Evolutionary conservation across 1,140 invertebrate species (phyloP).

Genomic region (Antheraea mylitta): DNA sequence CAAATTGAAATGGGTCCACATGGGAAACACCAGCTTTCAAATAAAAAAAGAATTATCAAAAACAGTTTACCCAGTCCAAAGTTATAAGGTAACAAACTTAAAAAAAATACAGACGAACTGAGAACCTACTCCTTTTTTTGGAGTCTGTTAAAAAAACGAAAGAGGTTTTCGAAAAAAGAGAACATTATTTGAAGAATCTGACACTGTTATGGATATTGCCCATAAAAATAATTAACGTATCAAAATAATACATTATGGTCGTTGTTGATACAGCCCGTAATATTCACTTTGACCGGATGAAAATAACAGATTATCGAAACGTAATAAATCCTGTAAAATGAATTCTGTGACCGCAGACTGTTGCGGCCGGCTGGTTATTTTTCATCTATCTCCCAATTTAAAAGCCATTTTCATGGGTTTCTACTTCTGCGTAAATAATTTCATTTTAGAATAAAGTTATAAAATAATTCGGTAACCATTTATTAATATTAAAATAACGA

Average conservation of each 20-base stretch:
- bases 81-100: no score
- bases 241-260: not conserved
- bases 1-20: no score
- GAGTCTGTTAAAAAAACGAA: no score
- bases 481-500: no score
- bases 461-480: no score
- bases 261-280: constrained; percentile 18
- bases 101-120: no score
- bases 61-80: no score
- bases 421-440: no score
- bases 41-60: no score
- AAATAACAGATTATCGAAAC: constrained; percentile 53
- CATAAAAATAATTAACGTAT: not conserved
- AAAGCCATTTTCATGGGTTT: constrained; percentile 6
- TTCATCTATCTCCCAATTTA: constrained; percentile 27
- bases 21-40: no score
- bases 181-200: not conserved
- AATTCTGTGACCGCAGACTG: constrained; percentile 47
- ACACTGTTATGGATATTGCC: not conserved
- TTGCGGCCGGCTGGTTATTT: constrained; percentile 42
- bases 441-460: no score
- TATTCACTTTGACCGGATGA: constrained; percentile 29
- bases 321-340: constrained; percentile 53
- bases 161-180: not conserved
- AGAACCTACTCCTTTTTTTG: no score